A percentile compares a stretch with the other conserved stretches of the same genome.
These are phyloP conservation scores for Prinia subflava DNA, from an alignment of 2,113 vertebrate species.

Conservation along the genomic window DNA sequence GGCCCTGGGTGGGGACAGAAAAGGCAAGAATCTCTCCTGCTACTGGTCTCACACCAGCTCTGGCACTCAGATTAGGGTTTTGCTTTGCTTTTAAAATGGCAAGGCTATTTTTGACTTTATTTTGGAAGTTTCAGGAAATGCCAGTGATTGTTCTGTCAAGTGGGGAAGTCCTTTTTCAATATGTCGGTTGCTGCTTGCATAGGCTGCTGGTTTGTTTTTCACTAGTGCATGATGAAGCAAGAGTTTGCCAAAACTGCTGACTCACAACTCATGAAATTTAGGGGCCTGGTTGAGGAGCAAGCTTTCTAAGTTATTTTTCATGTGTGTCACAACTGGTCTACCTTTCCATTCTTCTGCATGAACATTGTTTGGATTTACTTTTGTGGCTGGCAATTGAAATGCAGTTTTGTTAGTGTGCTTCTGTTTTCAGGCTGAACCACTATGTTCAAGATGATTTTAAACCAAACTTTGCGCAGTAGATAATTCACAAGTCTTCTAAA, in stretches of 20 bases:
- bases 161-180: constrained; percentile 11
- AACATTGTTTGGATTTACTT: not conserved
- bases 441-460: not conserved
- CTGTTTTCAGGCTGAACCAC: not conserved
- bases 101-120: not conserved
- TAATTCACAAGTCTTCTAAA: not conserved
- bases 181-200: constrained; percentile 14
- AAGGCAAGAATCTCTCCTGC: not conserved
- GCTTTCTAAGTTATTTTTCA: not conserved
- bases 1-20: not conserved
- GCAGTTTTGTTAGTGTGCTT: not conserved
- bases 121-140: constrained; percentile 16
- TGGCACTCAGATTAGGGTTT: not conserved
- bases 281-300: not conserved
- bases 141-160: constrained; percentile 30
- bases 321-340: not conserved
- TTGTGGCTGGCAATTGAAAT: not conserved
- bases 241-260: constrained; percentile 16
- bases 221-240: constrained; percentile 42
- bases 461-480: not conserved
- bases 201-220: constrained; percentile 31
- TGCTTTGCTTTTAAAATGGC: not conserved
- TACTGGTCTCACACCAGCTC: not conserved
- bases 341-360: not conserved
- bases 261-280: not conserved